Evolutionary conservation across 2,797 vertebrate genomes (phyloP), one percentile per base, ranked within the genome.

Genomic region (Octomys mimax): DNA sequence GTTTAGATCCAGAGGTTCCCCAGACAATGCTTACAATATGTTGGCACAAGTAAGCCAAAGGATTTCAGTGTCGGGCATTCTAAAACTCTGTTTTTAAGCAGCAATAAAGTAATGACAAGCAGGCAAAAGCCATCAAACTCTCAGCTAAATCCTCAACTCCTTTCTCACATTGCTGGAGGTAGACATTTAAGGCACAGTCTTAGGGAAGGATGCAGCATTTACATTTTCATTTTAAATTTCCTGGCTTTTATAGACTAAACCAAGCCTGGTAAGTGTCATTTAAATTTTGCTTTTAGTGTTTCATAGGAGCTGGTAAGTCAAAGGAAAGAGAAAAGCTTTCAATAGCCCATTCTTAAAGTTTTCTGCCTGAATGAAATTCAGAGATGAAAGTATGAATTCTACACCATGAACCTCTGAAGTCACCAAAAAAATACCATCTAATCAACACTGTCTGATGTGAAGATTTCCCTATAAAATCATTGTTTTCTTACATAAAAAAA

Each of bases 1-100:
- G 91, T 96, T 95, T 81, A 80, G 94, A 87, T 61, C 71, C 59
- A 83, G 94, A 81, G 87, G 59, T 61, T 95, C 61, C 93, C 92
- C 59, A 59, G 86, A 93, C 84, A 84, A 94, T n/a, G 61, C 61
- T 85, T 94, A 73, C 73, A 77, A 49, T 89, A 68, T 71, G 95
- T 57, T 96, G 92, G 92, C 85, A 94, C 3, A 26, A 68, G 71
- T 5, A 39, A 80, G 79, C 66, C 52, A 73, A 70, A 62, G 86
- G 84, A 85, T 89, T 84, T 96, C 71, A 49, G 10, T 1, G 33
- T 66, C 0, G 1, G 80, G 81, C 61, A 61, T 79, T 92, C 92
- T 16, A 83, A 77, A 95, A 49, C 71, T 96, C 93, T 79, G 5
- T 71, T 82, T 95, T 61, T 54, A 82, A 93, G 83, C 70, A 42